Percentiles rank a stretch among this genome's conserved stretches.
Conservation (phyloP, 2,797 vertebrate species). For the Limosa lapponica region DNA sequence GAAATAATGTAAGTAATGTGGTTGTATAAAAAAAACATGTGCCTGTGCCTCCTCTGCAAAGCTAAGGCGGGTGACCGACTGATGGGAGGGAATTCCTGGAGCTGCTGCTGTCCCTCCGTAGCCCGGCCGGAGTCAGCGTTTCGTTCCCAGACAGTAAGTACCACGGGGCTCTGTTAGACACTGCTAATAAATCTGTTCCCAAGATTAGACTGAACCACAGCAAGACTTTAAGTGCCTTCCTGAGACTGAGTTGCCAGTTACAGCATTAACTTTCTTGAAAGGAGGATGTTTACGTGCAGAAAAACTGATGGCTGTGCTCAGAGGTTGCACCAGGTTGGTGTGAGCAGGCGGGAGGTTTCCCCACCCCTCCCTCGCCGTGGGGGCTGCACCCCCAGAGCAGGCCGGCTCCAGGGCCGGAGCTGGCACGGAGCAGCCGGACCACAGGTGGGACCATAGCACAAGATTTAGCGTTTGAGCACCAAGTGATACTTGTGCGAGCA, state of each 20-base stretch:
- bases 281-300: background rate
- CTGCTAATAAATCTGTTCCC: background rate
- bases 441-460: rapidly evolving
- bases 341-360: background rate
- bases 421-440: background rate
- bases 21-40: rapidly evolving
- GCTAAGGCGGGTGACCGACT: background rate
- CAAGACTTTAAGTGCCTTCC: conserved; percentile 51
- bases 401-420: background rate
- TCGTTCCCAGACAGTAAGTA: rapidly evolving
- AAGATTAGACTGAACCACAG: background rate
- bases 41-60: background rate
- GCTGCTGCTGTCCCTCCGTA: background rate
- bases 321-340: rapidly evolving
- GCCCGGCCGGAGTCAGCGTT: background rate
- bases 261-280: background rate
- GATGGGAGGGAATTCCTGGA: background rate
- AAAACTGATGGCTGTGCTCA: rapidly evolving
- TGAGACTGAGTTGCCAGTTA: background rate
- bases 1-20: background rate
- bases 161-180: rapidly evolving
- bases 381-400: background rate
- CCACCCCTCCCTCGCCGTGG: rapidly evolving
- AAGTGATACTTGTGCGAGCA: background rate
- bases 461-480: background rate